phyloP scores from a whole-genome alignment of 2,888 invertebrate genomes.

The Lagria hirta region DNA sequence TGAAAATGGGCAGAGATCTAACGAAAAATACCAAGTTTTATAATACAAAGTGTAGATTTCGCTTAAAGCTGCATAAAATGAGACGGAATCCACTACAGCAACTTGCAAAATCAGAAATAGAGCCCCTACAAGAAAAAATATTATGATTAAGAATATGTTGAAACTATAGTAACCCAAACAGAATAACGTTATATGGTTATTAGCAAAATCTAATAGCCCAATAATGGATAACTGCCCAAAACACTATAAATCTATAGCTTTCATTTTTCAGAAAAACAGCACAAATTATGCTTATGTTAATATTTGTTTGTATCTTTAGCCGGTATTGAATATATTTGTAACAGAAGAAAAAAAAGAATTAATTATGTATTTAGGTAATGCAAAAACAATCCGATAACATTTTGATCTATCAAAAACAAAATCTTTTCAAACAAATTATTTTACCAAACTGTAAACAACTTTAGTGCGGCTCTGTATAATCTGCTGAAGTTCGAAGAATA shows the following conservation, averaged over 20 bases:
- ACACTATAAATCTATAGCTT: too few relatives aligned
- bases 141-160: too few relatives aligned
- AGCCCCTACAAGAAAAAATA: constrained; percentile 58
- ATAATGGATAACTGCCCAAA: neutral
- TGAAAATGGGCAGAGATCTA: constrained; percentile 57
- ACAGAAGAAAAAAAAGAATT: neutral
- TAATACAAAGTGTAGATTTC: constrained; percentile 59
- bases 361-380: too few relatives aligned
- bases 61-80: constrained; percentile 55
- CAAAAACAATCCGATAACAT: too few relatives aligned
- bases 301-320: too few relatives aligned
- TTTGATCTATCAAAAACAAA: too few relatives aligned
- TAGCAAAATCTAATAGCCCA: neutral
- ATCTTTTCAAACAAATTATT: too few relatives aligned
- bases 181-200: too few relatives aligned
- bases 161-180: too few relatives aligned
- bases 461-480: too few relatives aligned
- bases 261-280: neutral
- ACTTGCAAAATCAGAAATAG: constrained; percentile 58
- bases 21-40: constrained; percentile 58
- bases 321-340: neutral
- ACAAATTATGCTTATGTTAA: neutral
- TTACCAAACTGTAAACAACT: too few relatives aligned
- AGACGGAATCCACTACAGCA: constrained; percentile 56
- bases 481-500: too few relatives aligned